Evolutionary conservation across 2,113 vertebrate genomes (phyloP), one percentile per base, ranked within the genome.

Genomic region (Pluvialis apricaria): DNA sequence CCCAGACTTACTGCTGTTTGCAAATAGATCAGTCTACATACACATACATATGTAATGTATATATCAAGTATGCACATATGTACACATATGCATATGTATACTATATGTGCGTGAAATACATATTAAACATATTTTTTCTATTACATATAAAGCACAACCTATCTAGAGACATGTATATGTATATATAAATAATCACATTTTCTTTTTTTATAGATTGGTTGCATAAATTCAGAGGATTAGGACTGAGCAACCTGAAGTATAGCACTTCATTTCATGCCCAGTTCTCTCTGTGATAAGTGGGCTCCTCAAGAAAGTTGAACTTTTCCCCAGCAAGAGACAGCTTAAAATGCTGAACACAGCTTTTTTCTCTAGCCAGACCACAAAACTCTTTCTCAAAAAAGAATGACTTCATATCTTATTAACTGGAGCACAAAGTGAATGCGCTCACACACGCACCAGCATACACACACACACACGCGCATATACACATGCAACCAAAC

Each of bases 371-470:
- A 81, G 79, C 71, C 85, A 96, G 85, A 94, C 96, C 96, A 95
- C 96, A 97, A 96, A 96, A 73, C 55, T 24, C 62, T 95, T 94
- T 97, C 94, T 93, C 93, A 96, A 97, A 90, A 86, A 95, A 77
- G 75, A 97, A 96, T 96, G 95, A 96, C 70, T 72, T 96, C 95
- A 96, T 81, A 83, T 90, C 83, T 94, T 95, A 92, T 72, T 95
- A 96, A 81, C 64, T 40, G 40, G 1, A 91, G 62, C 78, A 95
- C 65, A 82, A 71, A 93, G 32, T 5, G 11, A 89, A 87, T 94
- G 73, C 92, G 47, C 70, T 96, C 96, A 82, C 84, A 85, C n/a
- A 61, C 52, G 58, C 10, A 20, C 62, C 19, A 82, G 54, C 58
- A 47, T 9, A 64, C 32, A 34, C 28, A 28, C 17, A 16, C 42